A percentile compares a stretch with the other conserved stretches of the same genome.
phyloP scores from a whole-genome alignment of 2,888 invertebrate genomes.

The Euplagia quadripunctaria region DNA sequence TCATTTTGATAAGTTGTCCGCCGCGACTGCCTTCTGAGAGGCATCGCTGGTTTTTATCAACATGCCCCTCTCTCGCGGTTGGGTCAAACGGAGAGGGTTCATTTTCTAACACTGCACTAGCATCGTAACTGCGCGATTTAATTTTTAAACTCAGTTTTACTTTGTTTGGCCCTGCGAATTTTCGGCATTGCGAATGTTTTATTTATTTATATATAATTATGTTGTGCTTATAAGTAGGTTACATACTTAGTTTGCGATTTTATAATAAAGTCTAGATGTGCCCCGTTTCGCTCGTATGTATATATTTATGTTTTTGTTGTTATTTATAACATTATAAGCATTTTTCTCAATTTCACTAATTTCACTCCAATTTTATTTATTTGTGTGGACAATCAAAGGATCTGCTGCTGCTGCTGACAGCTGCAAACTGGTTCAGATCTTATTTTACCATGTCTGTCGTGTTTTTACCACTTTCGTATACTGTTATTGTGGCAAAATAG shows the following conservation, averaged over 20 bases:
- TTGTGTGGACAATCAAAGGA: too few species aligned
- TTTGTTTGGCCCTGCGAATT: constrained; percentile 19
- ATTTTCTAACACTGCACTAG: constrained; percentile 32
- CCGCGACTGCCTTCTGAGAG: constrained; percentile 69
- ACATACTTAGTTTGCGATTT: background rate
- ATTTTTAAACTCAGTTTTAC: constrained; percentile 18
- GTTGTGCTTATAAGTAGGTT: background rate
- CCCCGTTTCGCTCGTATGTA: too few species aligned
- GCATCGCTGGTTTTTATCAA: constrained; percentile 71
- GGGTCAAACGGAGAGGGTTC: constrained; percentile 43
- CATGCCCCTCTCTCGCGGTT: constrained; percentile 69
- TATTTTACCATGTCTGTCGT: too few species aligned
- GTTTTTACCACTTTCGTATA: too few species aligned
- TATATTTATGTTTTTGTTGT: too few species aligned
- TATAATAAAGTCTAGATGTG: background rate
- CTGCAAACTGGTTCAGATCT: too few species aligned
- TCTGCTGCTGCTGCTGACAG: too few species aligned
- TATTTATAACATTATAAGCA: too few species aligned
- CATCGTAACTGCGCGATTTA: constrained; percentile 21
- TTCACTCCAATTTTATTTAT: too few species aligned
- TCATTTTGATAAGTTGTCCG: constrained; percentile 75
- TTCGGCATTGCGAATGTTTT: constrained; percentile 18
- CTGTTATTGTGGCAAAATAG: too few species aligned
- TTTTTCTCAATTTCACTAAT: too few species aligned
- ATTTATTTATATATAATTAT: constrained; percentile 7